phyloP scores from a whole-genome alignment of 2,797 vertebrate genomes.

The Poeciliopsis infans region DNA sequence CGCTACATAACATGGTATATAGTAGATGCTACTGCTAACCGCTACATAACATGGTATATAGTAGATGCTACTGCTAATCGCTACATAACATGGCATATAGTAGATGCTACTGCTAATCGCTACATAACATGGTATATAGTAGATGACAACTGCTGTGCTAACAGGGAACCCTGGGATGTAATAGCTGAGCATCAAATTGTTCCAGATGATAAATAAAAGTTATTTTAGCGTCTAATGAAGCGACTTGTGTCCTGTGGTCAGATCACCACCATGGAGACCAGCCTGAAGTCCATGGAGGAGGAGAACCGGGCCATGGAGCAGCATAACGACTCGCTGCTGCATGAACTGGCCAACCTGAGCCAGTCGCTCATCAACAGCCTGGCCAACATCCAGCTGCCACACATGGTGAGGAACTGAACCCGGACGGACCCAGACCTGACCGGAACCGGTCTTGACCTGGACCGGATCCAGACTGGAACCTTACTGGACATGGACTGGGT shows the following conservation, averaged over 20 bases:
- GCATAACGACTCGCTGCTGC: conserved; percentile 98
- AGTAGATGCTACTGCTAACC: too few species aligned
- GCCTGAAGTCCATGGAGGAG: conserved; percentile 97
- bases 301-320: conserved; percentile 98
- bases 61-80: too few species aligned
- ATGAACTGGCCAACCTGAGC: conserved; percentile 97
- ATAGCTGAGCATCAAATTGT: not conserved
- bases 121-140: too few species aligned
- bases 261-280: conserved; percentile 99
- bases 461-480: too few species aligned
- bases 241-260: conserved; percentile 47
- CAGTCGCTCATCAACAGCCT: conserved; percentile 98
- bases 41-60: too few species aligned
- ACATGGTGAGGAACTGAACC: conserved; percentile 86
- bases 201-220: not conserved
- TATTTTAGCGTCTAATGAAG: not conserved
- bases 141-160: too few species aligned
- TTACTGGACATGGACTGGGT: too few species aligned
- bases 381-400: conserved; percentile 98
- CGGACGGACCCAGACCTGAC: too few species aligned
- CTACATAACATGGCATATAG: too few species aligned
- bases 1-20: too few species aligned
- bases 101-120: too few species aligned
- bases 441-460: fast-evolving
- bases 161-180: too few species aligned